Percentiles rank a stretch among this genome's conserved stretches.
Conservation (phyloP, 1,140 invertebrate genomes). For the Sarcophaga peregrina region DNA sequence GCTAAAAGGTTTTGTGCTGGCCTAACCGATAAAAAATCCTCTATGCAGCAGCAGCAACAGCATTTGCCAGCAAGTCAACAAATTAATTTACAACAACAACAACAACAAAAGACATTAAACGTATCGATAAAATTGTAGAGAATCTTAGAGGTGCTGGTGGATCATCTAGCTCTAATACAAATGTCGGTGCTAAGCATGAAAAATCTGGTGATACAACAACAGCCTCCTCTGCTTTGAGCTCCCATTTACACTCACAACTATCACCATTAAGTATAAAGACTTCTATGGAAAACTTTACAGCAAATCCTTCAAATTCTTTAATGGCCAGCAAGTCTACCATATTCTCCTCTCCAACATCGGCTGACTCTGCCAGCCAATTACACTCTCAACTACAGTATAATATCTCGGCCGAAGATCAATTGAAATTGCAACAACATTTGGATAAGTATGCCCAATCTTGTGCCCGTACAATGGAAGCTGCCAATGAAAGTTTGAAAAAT, state of each 20-base stretch:
- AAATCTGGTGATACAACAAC: not conserved
- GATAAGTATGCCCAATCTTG: slow-evolving; percentile 56
- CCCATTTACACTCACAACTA: slow-evolving; percentile 46
- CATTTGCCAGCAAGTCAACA: slow-evolving; percentile 43
- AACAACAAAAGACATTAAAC: slow-evolving; percentile 59
- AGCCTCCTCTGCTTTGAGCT: slow-evolving; percentile 18
- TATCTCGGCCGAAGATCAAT: slow-evolving; percentile 60
- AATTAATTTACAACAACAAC: slow-evolving; percentile 26
- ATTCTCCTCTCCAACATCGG: slow-evolving; percentile 28
- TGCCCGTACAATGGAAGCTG: slow-evolving; percentile 44
- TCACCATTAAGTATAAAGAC: slow-evolving; percentile 47
- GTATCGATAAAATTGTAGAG: slow-evolving; percentile 62
- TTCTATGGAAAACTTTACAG: slow-evolving; percentile 52
- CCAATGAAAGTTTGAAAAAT: slow-evolving; percentile 53
- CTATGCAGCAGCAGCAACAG: slow-evolving; percentile 2
- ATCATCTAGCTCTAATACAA: slow-evolving; percentile 48
- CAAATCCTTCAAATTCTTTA: not conserved
- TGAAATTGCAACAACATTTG: slow-evolving; percentile 61
- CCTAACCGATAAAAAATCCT: slow-evolving; percentile 43
- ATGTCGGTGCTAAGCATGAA: not conserved
- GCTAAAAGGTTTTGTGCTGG: slow-evolving; percentile 50
- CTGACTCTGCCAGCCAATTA: slow-evolving; percentile 26
- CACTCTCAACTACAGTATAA: slow-evolving; percentile 44
- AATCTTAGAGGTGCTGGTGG: slow-evolving; percentile 47
- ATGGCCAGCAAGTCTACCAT: not conserved